Base-by-base conservation (phyloP, 2,797 vertebrate genomes). In the Spatula versicolor region DNA sequence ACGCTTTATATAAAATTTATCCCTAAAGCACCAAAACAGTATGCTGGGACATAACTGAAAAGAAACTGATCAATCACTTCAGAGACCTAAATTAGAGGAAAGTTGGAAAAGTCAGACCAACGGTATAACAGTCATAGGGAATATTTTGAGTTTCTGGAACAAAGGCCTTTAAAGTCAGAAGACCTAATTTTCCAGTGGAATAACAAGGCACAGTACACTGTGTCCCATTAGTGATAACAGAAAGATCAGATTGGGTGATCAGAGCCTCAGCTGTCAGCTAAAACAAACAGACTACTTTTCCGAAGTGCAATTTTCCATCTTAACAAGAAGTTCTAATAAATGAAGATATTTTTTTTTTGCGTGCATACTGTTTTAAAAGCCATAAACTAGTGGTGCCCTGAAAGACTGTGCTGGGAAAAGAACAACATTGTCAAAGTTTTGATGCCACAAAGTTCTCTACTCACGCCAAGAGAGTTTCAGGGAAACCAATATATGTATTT, bases 401-500 rank as follows among this genome's bases (percentile, higher is more conserved):
- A 33, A 67, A 60, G 59, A 17, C 67, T 82, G 2, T 66, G 31
- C 69, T 95, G 94, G 94, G 91, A 90, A 95, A 94, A 91, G 90
- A 93, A 74, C 79, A 94, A 64, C 85, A 67, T 72, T 86, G 77
- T 59, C 13, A 12, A 90, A 66, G 64, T 25, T 88, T 37, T 83
- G 69, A 81, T 93, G 88, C 92, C 92, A 26, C 59, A 71, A 68
- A 84, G 33, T 88, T 82, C 60, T 77, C 77, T 59, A 3, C 46
- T 78, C 35, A 10, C 76, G 93, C 92, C 94, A 96, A 62, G 59
- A 88, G 37, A 67, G 52, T 82, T 95, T 88, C 62, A 30, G 64
- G 64, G 86, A 88, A 94, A 88, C 68, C 62, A 68, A 88, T 83
- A 60, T 23, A 69, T 67, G 18, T 89, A 52, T 90, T 90, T 96